These are phyloP conservation scores for Microcebus tavaratra DNA, from an alignment of 2,113 vertebrate species.

Conservation along the genomic window DNA sequence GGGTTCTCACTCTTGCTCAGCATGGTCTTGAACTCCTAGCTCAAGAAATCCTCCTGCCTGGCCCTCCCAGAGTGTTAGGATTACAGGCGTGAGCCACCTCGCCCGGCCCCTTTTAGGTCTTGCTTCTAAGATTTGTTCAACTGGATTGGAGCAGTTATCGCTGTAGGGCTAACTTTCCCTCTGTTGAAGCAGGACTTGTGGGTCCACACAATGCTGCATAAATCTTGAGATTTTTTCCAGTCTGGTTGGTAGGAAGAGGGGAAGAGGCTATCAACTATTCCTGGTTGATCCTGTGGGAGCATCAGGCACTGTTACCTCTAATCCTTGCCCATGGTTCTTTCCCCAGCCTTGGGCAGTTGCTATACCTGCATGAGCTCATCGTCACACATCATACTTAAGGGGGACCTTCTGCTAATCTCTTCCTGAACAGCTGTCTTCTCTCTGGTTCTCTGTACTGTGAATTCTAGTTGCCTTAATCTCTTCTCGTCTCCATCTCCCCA, in stretches of 20 bases:
- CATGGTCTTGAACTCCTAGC: no score
- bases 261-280: neutral
- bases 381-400: neutral
- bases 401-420: neutral
- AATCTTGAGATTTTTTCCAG: neutral
- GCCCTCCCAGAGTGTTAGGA: no score
- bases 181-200: neutral
- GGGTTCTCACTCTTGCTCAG: no score
- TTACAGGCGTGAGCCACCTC: no score
- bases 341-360: neutral
- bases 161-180: neutral
- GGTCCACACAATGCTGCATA: neutral
- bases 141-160: neutral
- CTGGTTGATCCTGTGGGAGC: neutral
- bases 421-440: neutral
- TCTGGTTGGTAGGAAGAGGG: neutral
- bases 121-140: conserved; percentile 28
- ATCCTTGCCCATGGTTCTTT: neutral
- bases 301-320: neutral
- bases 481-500: neutral
- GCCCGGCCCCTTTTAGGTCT: neutral
- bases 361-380: neutral
- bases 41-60: no score
- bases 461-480: neutral
- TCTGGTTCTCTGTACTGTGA: neutral